A percentile compares a stretch with the other conserved stretches of the same genome.
Evolutionary conservation across 1,140 invertebrate species (phyloP).

Genomic region (Lutraria rhynchaena): DNA sequence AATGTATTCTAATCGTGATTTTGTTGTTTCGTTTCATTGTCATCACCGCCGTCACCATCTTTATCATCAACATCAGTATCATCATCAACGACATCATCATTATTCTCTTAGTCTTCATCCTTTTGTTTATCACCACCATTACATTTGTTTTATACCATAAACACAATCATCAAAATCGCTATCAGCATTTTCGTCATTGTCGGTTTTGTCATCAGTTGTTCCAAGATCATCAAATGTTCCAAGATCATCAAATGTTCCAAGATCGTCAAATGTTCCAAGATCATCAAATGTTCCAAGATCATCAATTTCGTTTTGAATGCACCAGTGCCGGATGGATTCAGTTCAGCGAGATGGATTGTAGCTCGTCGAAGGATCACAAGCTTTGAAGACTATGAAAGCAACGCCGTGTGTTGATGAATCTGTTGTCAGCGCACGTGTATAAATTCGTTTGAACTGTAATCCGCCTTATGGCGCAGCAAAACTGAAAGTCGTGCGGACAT

Average conservation of each 20-base stretch:
- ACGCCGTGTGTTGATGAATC: too few relatives aligned
- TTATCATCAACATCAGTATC: slow-evolving; percentile 22
- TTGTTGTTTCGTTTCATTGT: neutral
- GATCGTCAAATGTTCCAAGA: neutral
- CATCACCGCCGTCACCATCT: neutral
- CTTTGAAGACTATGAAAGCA: too few relatives aligned
- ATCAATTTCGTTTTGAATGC: neutral
- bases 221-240: neutral
- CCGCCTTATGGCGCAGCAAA: too few relatives aligned
- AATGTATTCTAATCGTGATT: too few relatives aligned
- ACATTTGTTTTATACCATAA: slow-evolving; percentile 36
- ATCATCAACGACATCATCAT: slow-evolving; percentile 42
- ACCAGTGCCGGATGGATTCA: too few relatives aligned
- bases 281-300: neutral
- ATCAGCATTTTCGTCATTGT: slow-evolving; percentile 2
- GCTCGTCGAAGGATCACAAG: too few relatives aligned
- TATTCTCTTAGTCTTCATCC: slow-evolving; percentile 47
- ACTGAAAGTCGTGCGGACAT: too few relatives aligned
- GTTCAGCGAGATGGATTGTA: too few relatives aligned
- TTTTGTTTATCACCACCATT: slow-evolving; percentile 45
- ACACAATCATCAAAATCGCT: neutral
- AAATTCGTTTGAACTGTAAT: too few relatives aligned
- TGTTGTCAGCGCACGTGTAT: too few relatives aligned
- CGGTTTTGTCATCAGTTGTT: neutral
- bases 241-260: neutral